Evolutionary conservation across 2,797 vertebrate species (phyloP).

Genomic region (Fringilla coelebs): DNA sequence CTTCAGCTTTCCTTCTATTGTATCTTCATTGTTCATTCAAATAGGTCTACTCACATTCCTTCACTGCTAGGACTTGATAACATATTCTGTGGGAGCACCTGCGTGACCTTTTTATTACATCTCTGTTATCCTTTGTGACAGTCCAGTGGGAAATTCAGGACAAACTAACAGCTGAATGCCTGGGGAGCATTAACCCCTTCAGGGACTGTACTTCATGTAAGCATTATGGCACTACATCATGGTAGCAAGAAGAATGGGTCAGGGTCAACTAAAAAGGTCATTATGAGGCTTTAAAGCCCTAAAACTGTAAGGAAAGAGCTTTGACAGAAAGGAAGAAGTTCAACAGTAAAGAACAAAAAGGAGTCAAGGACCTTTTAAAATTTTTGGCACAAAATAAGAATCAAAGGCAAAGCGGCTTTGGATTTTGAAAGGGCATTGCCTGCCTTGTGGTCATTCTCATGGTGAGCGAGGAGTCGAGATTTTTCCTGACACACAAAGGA

Average conservation of each 20-base stretch:
- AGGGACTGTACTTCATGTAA: not conserved
- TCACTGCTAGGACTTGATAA: not conserved
- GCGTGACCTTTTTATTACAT: constrained; percentile 23
- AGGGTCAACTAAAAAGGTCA: not conserved
- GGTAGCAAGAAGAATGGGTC: not conserved
- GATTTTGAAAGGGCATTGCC: not conserved
- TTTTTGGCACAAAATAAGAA: not conserved
- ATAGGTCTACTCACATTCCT: constrained; percentile 15
- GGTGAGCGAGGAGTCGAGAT: not conserved
- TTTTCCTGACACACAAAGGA: not conserved
- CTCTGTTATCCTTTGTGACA: constrained; percentile 56
- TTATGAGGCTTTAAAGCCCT: not conserved
- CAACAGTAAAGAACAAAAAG: not conserved
- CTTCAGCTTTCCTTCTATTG: not conserved
- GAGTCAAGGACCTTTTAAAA: not conserved
- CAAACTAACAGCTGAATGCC: constrained; percentile 31
- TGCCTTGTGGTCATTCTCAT: not conserved
- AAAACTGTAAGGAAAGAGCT: not conserved
- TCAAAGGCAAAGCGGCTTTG: not conserved
- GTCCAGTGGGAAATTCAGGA: constrained; percentile 9
- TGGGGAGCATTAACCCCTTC: constrained; percentile 45
- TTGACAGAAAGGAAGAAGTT: not conserved
- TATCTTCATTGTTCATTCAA: constrained; percentile 17
- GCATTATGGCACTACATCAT: not conserved
- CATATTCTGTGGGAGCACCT: constrained; percentile 12